Evolutionary conservation across 2,888 invertebrate species (phyloP).

Genomic region (Plebejus melissa): DNA sequence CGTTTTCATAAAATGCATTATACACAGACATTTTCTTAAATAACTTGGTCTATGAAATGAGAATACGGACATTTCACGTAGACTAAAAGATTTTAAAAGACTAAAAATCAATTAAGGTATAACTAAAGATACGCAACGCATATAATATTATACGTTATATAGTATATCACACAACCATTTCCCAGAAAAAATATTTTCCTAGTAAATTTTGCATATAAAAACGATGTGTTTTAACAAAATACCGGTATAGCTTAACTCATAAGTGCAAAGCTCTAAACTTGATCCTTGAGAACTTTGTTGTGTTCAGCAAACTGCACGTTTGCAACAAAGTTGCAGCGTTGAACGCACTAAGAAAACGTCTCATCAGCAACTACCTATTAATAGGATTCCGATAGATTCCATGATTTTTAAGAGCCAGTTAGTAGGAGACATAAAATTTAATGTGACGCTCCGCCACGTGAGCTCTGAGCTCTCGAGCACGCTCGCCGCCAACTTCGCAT

Average conservation of each 20-base stretch:
- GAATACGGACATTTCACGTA: too few species aligned
- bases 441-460: slow-evolving; percentile 1
- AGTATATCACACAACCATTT: too few species aligned
- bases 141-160: too few species aligned
- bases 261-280: not conserved
- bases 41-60: not conserved
- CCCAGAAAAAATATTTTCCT: too few species aligned
- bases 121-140: too few species aligned
- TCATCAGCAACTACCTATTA: not conserved
- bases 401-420: slow-evolving; percentile 7
- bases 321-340: not conserved
- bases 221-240: too few species aligned
- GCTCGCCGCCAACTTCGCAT: slow-evolving; percentile 22
- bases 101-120: too few species aligned
- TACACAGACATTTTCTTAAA: not conserved
- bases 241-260: too few species aligned
- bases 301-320: not conserved
- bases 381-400: slow-evolving; percentile 10
- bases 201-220: too few species aligned
- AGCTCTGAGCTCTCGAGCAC: slow-evolving; percentile 28
- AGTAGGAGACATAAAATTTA: slow-evolving; percentile 2
- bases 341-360: not conserved
- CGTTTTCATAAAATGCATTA: not conserved
- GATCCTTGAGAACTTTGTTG: not conserved
- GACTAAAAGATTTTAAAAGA: too few species aligned